Percentiles rank a stretch among this genome's conserved stretches.
Evolutionary conservation across 2,113 vertebrate genomes (phyloP).

Genomic region (Australoheros scitulus): DNA sequence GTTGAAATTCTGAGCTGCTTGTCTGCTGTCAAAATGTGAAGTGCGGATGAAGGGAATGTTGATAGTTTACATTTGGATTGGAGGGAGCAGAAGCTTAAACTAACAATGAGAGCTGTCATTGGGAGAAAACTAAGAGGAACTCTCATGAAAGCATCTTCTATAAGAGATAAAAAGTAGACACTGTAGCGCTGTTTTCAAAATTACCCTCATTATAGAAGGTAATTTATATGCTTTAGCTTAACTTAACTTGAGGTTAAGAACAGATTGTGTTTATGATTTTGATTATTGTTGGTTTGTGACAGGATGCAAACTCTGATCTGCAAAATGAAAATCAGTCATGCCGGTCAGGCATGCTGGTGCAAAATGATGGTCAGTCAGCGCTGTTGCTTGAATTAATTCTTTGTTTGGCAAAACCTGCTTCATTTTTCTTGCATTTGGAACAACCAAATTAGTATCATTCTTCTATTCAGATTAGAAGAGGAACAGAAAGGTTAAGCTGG

Average conservation of each 20-base stretch:
- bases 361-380: not conserved
- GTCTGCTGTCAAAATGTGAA: slow-evolving; percentile 19
- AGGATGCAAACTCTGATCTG: not conserved
- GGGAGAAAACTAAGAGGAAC: slow-evolving; percentile 6
- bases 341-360: not conserved
- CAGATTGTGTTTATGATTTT: not conserved
- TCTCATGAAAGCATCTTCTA: not conserved
- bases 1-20: not conserved
- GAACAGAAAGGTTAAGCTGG: slow-evolving; percentile 14
- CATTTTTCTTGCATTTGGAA: slow-evolving; percentile 5
- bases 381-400: not conserved
- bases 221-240: not conserved
- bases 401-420: not conserved
- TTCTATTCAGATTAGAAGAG: slow-evolving; percentile 12
- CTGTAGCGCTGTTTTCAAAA: not conserved
- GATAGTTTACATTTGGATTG: slow-evolving; percentile 26
- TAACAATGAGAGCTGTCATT: slow-evolving; percentile 28
- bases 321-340: not conserved
- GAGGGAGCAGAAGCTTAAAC: slow-evolving; percentile 35
- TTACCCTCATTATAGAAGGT: not conserved
- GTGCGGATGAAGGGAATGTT: slow-evolving; percentile 14
- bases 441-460: slow-evolving; percentile 4
- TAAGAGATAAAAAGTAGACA: not conserved
- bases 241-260: not conserved
- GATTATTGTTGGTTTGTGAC: not conserved